phyloP scores from a whole-genome alignment of 2,113 vertebrate species.

The Cebus imitator region DNA sequence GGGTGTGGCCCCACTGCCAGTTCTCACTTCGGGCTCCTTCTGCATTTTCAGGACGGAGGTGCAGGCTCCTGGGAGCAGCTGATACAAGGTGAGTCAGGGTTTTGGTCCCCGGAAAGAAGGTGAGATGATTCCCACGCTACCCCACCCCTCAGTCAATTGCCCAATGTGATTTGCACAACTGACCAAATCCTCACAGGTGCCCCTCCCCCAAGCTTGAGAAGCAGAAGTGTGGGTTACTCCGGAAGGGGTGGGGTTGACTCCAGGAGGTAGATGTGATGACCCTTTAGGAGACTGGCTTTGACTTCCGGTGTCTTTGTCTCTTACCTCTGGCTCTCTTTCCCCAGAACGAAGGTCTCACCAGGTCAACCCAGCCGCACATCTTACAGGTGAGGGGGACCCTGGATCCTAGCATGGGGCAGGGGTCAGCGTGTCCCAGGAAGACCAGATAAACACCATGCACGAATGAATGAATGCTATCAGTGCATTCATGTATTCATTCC shows the following conservation, averaged over 20 bases:
- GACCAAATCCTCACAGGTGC: background rate
- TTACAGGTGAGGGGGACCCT: conserved; percentile 72
- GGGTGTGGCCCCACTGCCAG: too few species aligned
- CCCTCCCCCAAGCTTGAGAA: conserved; percentile 55
- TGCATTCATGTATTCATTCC: background rate
- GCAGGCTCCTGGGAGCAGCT: conserved; percentile 9
- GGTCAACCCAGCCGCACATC: conserved; percentile 76
- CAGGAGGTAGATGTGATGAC: background rate
- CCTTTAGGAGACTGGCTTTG: background rate
- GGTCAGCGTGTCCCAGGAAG: background rate
- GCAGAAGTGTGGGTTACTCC: conserved; percentile 60
- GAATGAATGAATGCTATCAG: background rate
- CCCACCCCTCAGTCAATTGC: background rate
- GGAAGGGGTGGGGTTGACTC: conserved; percentile 33
- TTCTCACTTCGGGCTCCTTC: background rate
- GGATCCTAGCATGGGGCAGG: background rate
- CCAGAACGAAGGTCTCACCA: conserved; percentile 33
- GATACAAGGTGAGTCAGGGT: conserved; percentile 62
- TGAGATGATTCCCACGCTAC: background rate
- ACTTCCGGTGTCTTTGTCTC: background rate
- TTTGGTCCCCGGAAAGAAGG: background rate
- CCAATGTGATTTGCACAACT: conserved; percentile 49
- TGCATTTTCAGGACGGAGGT: conserved; percentile 55
- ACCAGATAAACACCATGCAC: background rate
- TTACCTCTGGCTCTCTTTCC: conserved; percentile 46